Conservation (phyloP, 2,888 invertebrate genomes). For the Ischnura elegans region DNA sequence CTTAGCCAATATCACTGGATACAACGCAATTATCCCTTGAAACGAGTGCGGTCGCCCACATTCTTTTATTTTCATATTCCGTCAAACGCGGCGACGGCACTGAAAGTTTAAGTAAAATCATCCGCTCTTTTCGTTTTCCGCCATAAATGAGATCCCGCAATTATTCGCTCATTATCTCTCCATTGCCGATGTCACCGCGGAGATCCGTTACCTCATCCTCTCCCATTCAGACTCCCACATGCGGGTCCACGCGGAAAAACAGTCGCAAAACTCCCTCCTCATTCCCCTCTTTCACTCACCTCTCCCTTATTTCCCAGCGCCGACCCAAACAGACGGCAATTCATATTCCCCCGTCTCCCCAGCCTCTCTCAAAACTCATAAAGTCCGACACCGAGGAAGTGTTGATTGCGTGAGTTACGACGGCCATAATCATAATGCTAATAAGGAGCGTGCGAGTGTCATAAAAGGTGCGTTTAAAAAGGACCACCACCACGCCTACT, state of each 20-base stretch:
- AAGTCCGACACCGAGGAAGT: conserved; percentile 61
- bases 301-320: not conserved
- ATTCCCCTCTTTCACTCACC: not conserved
- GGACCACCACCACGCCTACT: conserved; percentile 31
- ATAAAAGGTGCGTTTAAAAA: conserved; percentile 67
- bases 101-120: conserved; percentile 16
- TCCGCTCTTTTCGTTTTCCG: not conserved
- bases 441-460: conserved; percentile 66
- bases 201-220: conserved; percentile 42
- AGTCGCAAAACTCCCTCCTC: not conserved
- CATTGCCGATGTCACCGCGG: conserved; percentile 37
- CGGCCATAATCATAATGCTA: conserved; percentile 65
- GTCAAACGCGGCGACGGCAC: conserved; percentile 11
- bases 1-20: not conserved
- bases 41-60: not conserved
- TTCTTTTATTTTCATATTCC: not conserved
- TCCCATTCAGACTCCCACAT: not conserved
- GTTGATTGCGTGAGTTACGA: conserved; percentile 62
- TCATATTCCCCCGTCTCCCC: not conserved
- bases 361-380: conserved; percentile 10
- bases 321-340: conserved; percentile 44
- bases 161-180: conserved; percentile 66
- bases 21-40: not conserved
- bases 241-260: no score
- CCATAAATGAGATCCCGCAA: conserved; percentile 47